phyloP scores from a whole-genome alignment of 2,888 invertebrate species.

The Ptycholaimellus sp. region DNA sequence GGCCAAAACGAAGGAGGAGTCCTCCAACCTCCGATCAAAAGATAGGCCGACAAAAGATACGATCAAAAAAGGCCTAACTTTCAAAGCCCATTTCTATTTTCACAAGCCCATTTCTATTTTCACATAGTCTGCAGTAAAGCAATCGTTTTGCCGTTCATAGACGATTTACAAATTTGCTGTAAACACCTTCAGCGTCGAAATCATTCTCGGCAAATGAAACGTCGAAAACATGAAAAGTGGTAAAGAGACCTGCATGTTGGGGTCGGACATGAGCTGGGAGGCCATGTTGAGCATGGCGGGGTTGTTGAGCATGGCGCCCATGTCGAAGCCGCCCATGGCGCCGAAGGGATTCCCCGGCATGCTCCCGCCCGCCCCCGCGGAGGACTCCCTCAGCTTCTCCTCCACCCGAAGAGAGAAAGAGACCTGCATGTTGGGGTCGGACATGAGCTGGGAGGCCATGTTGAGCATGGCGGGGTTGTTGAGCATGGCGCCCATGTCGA shows the following conservation, averaged over 20 bases:
- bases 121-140: no score
- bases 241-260: constrained; percentile 55
- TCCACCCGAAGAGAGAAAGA: no score
- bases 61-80: not conserved
- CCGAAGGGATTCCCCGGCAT: no score
- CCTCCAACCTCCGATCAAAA: not conserved
- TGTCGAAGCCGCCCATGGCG: constrained; percentile 12
- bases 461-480: constrained; percentile 56
- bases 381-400: no score
- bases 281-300: constrained; percentile 61
- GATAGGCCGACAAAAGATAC: not conserved
- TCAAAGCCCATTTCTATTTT: not conserved
- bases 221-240: no score
- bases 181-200: no score
- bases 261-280: constrained; percentile 56
- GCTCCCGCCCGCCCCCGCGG: no score
- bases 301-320: constrained; percentile 41
- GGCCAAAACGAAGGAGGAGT: not conserved
- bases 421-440: constrained; percentile 60
- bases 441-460: constrained; percentile 58
- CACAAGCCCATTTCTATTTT: no score
- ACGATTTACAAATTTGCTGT: no score
- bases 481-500: constrained; percentile 32
- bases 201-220: no score
- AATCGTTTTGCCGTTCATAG: no score